Conservation (phyloP, 2,797 vertebrate species). For the Australoheros facetus region DNA sequence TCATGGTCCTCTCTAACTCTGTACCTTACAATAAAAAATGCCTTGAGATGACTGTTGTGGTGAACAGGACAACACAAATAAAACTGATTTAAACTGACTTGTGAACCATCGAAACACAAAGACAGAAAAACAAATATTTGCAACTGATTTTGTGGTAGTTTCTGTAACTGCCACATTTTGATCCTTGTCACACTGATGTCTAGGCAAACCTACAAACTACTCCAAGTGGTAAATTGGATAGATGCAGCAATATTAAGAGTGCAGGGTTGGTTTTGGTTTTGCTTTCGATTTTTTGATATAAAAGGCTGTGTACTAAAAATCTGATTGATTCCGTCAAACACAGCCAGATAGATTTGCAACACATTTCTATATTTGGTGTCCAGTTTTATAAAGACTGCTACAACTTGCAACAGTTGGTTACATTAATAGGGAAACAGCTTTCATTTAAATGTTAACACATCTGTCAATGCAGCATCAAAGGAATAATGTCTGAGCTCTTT, state of each 20-base stretch:
- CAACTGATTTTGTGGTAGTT: background rate
- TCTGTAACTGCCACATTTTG: background rate
- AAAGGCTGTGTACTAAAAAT: background rate
- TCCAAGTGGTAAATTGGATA: background rate
- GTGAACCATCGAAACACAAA: background rate
- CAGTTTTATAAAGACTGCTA: background rate
- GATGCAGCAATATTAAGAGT: background rate
- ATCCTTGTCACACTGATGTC: background rate
- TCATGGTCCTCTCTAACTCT: background rate
- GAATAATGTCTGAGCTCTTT: constrained; percentile 15
- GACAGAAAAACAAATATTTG: background rate
- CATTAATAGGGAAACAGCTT: constrained; percentile 1
- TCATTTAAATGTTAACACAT: constrained; percentile 1
- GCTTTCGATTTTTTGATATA: background rate
- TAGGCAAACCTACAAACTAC: background rate
- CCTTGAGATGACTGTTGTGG: background rate
- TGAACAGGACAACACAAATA: background rate
- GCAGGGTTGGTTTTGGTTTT: background rate
- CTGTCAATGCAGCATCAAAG: constrained; percentile 25
- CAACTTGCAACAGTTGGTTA: background rate
- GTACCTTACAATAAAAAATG: too few species aligned
- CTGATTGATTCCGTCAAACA: background rate
- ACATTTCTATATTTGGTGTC: background rate
- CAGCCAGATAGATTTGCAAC: background rate
- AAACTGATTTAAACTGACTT: background rate